A percentile compares a stretch with the other conserved stretches of the same genome.
phyloP scores from a whole-genome alignment of 1,140 invertebrate species.

The Drosophila littoralis region DNA sequence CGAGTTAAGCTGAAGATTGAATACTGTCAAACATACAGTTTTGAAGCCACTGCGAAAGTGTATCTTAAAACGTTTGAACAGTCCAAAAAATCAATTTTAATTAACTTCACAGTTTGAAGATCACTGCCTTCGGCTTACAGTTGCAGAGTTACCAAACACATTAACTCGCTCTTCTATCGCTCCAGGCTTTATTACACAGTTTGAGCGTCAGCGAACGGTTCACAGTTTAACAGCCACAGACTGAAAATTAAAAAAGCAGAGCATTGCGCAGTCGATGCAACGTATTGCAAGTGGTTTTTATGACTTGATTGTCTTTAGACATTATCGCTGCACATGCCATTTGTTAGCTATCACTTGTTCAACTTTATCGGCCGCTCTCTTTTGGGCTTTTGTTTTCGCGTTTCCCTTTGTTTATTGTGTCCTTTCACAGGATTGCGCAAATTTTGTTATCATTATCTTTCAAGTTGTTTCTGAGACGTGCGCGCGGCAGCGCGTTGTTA shows the following conservation, averaged over 20 bases:
- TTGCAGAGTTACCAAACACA: too few species aligned
- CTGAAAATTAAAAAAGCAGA: not conserved
- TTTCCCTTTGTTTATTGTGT: not conserved
- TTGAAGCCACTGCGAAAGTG: too few species aligned
- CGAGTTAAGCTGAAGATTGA: too few species aligned
- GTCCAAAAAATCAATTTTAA: too few species aligned
- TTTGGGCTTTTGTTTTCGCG: not conserved
- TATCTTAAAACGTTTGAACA: too few species aligned
- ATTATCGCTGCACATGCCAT: constrained; percentile 1
- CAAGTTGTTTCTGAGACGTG: constrained; percentile 25
- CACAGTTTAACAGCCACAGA: too few species aligned
- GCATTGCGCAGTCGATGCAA: not conserved
- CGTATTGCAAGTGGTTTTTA: not conserved
- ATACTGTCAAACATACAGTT: too few species aligned
- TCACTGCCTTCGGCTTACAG: too few species aligned
- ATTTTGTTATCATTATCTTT: constrained; percentile 35
- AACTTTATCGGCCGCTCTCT: not conserved
- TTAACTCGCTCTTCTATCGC: too few species aligned
- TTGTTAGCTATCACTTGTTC: not conserved
- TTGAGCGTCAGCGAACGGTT: too few species aligned
- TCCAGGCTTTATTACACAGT: too few species aligned
- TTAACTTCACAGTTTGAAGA: too few species aligned
- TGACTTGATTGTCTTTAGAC: constrained; percentile 1
- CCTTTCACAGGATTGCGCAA: constrained; percentile 17
- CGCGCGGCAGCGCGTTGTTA: constrained; percentile 26